These are phyloP conservation scores for Cassiopea andromeda DNA, from an alignment of 30 jellyfish, hydroid and myxozoan genomes.

Conservation along the genomic window DNA sequence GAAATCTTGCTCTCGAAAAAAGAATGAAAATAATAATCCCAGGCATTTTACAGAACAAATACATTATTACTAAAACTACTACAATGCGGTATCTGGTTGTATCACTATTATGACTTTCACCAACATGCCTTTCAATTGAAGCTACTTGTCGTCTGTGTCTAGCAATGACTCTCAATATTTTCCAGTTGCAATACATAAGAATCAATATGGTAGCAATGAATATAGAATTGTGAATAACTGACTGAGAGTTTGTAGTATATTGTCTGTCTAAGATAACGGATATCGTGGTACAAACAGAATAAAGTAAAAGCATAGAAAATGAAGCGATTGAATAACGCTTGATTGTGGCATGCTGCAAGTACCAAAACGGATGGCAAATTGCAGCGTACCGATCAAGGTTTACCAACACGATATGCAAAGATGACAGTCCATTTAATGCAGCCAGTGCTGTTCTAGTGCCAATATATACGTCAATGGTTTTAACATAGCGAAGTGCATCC, in stretches of 20 bases:
- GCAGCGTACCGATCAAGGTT: conserved; percentile 45
- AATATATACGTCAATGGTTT: too few species aligned
- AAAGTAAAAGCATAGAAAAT: background rate
- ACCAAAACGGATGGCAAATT: conserved; percentile 40
- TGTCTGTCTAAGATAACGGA: background rate
- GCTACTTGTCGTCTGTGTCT: conserved; percentile 1
- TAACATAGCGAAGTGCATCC: background rate
- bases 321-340: background rate
- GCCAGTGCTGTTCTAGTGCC: too few species aligned
- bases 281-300: background rate
- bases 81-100: background rate
- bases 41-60: background rate
- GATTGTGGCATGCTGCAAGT: conserved; percentile 1
- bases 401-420: conserved; percentile 5
- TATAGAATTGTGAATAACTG: background rate
- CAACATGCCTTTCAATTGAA: background rate
- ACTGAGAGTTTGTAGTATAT: too few species aligned
- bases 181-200: background rate
- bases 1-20: background rate
- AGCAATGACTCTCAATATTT: background rate
- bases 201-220: background rate
- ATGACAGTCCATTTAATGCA: background rate
- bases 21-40: background rate
- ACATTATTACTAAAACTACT: background rate
- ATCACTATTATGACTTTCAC: background rate